Evolutionary conservation across 2,888 invertebrate species (phyloP), one percentile per base, ranked within the genome.

Genomic region (Brachypterus glaber): DNA sequence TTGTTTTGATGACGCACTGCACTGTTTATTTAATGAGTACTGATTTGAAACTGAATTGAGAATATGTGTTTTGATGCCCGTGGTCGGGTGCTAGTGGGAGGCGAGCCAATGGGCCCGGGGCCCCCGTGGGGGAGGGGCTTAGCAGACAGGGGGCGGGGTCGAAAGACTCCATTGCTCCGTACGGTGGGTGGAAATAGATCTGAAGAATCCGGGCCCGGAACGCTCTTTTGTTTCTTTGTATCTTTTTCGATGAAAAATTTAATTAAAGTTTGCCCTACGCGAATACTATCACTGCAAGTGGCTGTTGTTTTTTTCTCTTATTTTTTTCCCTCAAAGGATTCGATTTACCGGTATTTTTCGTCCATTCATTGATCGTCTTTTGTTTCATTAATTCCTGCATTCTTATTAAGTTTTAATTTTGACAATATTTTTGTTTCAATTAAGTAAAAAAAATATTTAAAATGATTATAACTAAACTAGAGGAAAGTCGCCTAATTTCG

Each of bases 11-110:
- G 57, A 60, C 63, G 62, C 63, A 64, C 63, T 58, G 60, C 65
- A 66, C 66, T 66, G 66, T 66, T 66, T 66, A 66, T 66, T 66
- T 66, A 66, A 66, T 66, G 65, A 66, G 65, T 63, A 66, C 64
- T 65, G 66, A 66, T 66, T 65, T 64, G 62, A 64, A 62, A 66
- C 66, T 66, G 64, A 66, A 63, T 64, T 64, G 63, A 60, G 64
- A 63, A 63, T 64, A 63, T 61, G 62, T 62, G 58, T 60, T 59
- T 59, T 59, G 58, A 58, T 58, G n/a, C n/a, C 54, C 55, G 53
- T 50, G 51, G 53, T 53, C 53, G 52, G 52, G 50, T 55, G 51
- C 52, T 50, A 54, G 58, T 58, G 58, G 61, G 61, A 58, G 58
- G 57, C 50, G 55, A 53, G 51, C 61, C 58, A 58, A 61, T 58